These are phyloP conservation scores for Epinotia demarniana DNA, from an alignment of 2,888 invertebrate species.

Conservation along the genomic window DNA sequence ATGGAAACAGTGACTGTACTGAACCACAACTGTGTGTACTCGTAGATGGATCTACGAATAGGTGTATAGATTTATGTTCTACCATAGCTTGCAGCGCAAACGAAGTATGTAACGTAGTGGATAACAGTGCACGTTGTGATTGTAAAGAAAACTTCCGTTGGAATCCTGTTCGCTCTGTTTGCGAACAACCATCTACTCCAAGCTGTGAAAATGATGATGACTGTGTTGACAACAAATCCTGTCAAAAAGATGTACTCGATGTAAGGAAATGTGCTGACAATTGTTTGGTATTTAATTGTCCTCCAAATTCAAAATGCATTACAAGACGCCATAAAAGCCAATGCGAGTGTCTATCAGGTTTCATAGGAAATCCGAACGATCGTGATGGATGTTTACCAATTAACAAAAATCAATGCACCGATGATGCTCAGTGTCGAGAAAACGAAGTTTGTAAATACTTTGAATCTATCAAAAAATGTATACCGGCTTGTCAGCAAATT, in stretches of 20 bases:
- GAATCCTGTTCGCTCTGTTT: conserved; percentile 92
- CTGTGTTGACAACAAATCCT: conserved; percentile 88
- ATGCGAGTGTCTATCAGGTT: conserved; percentile 94
- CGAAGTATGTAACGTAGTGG: conserved; percentile 90
- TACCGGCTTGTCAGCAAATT: conserved; percentile 90
- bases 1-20: conserved; percentile 88
- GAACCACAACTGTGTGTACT: conserved; percentile 88
- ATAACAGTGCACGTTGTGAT: conserved; percentile 90
- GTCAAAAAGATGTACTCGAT: conserved; percentile 93
- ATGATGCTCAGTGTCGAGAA: conserved; percentile 93
- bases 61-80: conserved; percentile 91
- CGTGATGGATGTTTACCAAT: conserved; percentile 92
- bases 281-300: conserved; percentile 93
- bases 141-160: conserved; percentile 92
- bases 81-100: conserved; percentile 93
- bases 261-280: conserved; percentile 92
- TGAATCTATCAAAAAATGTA: conserved; percentile 87
- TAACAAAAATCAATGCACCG: conserved; percentile 89
- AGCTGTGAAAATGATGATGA: conserved; percentile 90
- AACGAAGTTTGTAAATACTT: conserved; percentile 90
- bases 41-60: conserved; percentile 85
- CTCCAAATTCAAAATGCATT: conserved; percentile 92
- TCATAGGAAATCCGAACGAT: conserved; percentile 95
- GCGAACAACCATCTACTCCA: conserved; percentile 94
- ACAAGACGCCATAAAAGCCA: conserved; percentile 89